A percentile compares a stretch with the other conserved stretches of the same genome.
phyloP scores from a whole-genome alignment of 2,888 invertebrate species.

The Campoplex nolae region DNA sequence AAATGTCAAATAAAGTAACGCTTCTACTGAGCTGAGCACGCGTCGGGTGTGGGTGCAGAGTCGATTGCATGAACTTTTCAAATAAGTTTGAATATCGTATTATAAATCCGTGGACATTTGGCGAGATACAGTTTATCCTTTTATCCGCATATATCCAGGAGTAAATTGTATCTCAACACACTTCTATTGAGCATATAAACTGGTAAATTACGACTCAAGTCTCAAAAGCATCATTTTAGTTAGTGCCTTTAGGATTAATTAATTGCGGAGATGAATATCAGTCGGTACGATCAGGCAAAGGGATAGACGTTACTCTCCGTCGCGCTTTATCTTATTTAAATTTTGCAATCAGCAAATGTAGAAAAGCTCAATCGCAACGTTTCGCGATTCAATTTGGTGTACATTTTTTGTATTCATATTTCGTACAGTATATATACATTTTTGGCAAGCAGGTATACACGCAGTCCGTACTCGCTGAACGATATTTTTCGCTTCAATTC shows the following conservation, averaged over 20 bases:
- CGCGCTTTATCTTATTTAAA: background rate
- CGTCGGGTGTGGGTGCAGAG: slow-evolving; percentile 67
- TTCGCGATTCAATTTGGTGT: background rate
- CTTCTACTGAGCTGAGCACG: slow-evolving; percentile 26
- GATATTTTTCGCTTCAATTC: slow-evolving; percentile 34
- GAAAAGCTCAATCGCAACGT: background rate
- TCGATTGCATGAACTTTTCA: slow-evolving; percentile 82
- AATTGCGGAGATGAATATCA: no score
- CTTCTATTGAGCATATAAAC: background rate
- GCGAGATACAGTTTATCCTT: background rate
- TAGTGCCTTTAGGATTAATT: no score
- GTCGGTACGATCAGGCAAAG: background rate
- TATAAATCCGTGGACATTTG: slow-evolving; percentile 74
- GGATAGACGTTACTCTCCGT: background rate
- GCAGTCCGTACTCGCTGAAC: background rate
- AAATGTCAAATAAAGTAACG: slow-evolving; percentile 3
- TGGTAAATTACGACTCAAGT: background rate
- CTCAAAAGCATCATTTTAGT: no score
- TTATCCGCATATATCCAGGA: background rate
- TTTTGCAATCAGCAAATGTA: background rate
- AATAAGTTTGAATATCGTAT: slow-evolving; percentile 78
- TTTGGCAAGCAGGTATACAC: slow-evolving; percentile 12
- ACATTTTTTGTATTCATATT: background rate
- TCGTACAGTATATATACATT: background rate
- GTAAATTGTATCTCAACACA: background rate